Base-by-base conservation (phyloP, 2,797 vertebrate species). In the Cirrhinus molitorella region DNA sequence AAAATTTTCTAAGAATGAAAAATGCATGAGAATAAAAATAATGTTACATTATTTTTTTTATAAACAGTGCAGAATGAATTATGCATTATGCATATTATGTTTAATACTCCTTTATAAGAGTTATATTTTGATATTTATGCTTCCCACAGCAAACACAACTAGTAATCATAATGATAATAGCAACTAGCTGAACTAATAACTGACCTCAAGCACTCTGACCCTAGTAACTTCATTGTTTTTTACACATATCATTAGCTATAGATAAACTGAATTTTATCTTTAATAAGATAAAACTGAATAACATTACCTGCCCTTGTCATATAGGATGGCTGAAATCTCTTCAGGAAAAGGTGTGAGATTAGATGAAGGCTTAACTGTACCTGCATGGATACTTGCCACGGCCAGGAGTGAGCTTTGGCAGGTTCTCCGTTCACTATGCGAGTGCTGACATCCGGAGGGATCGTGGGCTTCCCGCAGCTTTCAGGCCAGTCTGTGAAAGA, bases 301-400 rank as follows among this genome's bases (percentile, higher is more conserved):
- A 81, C 21, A 47, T 79, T 61, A 70, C 13, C n/a, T 28, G 49
- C 40, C 28, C 40, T n/a, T 51, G 53, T 34, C 10, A 49, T 68
- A 21, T 57, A 28, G 40, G 11, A 83, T 51, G n/a, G 57, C 25
- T 31, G 67, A 68, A 53, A 79, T 57, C 25, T 80, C 31, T 40
- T 40, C 12, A 5, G 21, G 76, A 23, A 7, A 25, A 40, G 37
- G 19, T 79, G 72, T 49, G 47, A 78, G 82, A 84, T 78, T 37
- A 76, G 23, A 79, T 84, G 55, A 71, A 77, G 49, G 7, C 81
- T 17, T 57, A 34, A 75, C 72, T 88, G 89, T 89, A 95, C 95
- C 94, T 95, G 95, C 94, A 96, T 95, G 87, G 95, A 96, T 83
- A 95, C 95, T 77, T 96, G 95, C 94, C 95, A 96, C 66, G 94